Percentiles rank a stretch among this genome's conserved stretches.
phyloP scores from a whole-genome alignment of 2,888 invertebrate genomes.

The Blastobasis adustella region DNA sequence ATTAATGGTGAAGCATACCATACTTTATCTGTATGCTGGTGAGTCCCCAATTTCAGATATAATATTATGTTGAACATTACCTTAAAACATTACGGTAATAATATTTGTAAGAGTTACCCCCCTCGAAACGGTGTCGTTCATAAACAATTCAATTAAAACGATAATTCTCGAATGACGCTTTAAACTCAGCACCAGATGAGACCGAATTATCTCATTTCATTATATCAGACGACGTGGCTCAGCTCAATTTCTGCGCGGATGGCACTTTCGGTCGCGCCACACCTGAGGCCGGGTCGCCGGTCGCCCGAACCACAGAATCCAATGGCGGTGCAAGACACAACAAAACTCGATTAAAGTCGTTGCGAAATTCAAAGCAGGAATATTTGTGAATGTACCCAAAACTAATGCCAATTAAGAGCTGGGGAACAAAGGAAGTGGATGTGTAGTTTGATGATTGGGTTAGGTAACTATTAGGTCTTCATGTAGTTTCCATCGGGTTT shows the following conservation, averaged over 20 bases:
- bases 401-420: no score
- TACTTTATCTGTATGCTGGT: no score
- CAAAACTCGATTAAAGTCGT: constrained; percentile 1
- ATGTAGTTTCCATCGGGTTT: no score
- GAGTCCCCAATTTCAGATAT: no score
- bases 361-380: neutral
- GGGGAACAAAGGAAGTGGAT: no score
- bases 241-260: constrained; percentile 15
- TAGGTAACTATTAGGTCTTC: no score
- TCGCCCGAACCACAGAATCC: constrained; percentile 2
- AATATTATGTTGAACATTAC: no score
- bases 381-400: no score
- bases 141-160: constrained; percentile 6
- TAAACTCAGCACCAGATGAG: constrained; percentile 19
- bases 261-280: constrained; percentile 8
- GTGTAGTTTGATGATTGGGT: no score
- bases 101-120: no score
- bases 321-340: constrained; percentile 6
- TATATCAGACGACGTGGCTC: constrained; percentile 17
- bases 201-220: constrained; percentile 21
- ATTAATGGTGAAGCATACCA: no score
- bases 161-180: constrained; percentile 1
- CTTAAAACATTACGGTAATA: no score
- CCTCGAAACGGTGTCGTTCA: neutral
- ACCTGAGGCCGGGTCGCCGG: constrained; percentile 12